Evolutionary conservation across 2,888 invertebrate genomes (phyloP).

Genomic region (Drosophila parthenogenetica): DNA sequence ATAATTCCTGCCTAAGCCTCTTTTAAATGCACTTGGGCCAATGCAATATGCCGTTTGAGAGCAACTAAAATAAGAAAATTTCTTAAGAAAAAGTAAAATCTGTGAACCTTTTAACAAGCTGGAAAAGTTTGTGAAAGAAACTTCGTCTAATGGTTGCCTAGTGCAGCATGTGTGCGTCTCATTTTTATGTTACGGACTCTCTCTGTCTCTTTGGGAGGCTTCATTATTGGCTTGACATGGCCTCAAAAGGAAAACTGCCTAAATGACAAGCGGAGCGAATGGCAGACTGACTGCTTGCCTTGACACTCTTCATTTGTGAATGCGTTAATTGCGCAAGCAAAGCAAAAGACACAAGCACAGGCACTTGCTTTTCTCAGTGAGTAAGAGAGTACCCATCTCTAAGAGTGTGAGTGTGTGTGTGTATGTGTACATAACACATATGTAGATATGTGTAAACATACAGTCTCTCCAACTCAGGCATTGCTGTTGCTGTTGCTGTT

Average conservation of each 20-base stretch:
- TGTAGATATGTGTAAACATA: conserved; percentile 49
- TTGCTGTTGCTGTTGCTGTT: conserved; percentile 45
- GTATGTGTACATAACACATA: conserved; percentile 44
- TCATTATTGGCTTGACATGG: conserved; percentile 48
- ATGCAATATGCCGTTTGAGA: conserved; percentile 44
- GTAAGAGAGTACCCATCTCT: neutral
- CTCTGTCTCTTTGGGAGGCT: conserved; percentile 17
- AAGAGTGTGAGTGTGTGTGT: conserved; percentile 22
- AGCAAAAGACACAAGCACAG: conserved; percentile 48
- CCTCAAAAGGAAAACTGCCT: conserved; percentile 37
- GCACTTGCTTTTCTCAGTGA: conserved; percentile 29
- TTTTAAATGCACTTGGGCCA: conserved; percentile 28
- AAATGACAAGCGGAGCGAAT: conserved; percentile 36
- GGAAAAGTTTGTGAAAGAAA: conserved; percentile 35
- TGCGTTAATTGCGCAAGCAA: conserved; percentile 76
- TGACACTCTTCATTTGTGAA: conserved; percentile 81
- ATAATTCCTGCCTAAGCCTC: conserved; percentile 42
- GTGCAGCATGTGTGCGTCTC: conserved; percentile 6
- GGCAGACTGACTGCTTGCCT: conserved; percentile 58
- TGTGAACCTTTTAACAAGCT: conserved; percentile 39
- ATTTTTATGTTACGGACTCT: conserved; percentile 1
- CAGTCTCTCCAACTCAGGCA: conserved; percentile 26
- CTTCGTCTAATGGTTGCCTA: conserved; percentile 28
- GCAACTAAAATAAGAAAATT: neutral
- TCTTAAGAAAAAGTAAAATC: conserved; percentile 4